Base-by-base conservation (phyloP, 2,888 invertebrate genomes). In the Limnephilus lunatus region DNA sequence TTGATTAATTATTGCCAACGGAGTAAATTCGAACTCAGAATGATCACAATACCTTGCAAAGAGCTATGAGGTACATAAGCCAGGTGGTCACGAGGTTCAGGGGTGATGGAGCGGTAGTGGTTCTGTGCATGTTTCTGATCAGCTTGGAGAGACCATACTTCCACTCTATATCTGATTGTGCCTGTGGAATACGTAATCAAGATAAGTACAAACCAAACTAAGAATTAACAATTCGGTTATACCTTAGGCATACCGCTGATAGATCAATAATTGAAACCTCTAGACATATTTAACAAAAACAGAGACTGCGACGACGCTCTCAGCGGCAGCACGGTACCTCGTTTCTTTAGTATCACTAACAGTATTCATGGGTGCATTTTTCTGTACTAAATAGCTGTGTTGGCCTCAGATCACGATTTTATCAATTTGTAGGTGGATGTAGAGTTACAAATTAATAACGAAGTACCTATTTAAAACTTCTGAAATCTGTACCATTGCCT, bases 101-200 rank as follows among this genome's bases (percentile, higher is more conserved):
- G 1, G 99, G 99, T 25, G 99, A 98, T 0, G 99, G 99, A 0
- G 99, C 99, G 0, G 99, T 99, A 92, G 98, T 99, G 12, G 99
- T 99, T 94, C 98, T 97, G 96, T 99, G 99, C 99, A 99, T 99
- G 95, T 99, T 99, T 94, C 99, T 97, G 95, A 99, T 99, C 95
- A 99, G 97, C 96, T 99, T 99, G 91, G 99, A 99, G 94, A 99
- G 96, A 48, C 99, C 99, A 95, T 99, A 99, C 96, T 99, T 99
- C 99, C 99, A 99, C 96, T 99, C 99, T 94, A 99, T 99, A 96
- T 99, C 99, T 86, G 99, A 99, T 97, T 99, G 99, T 81, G 99
- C 99, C 97, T 99, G 97, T 19, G 32, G 88, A 86, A 44, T 94
- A 94, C 94, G 48, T 30, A 86, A 44, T 86, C 44, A 83, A 15